A percentile compares a stretch with the other conserved stretches of the same genome.
phyloP scores from a whole-genome alignment of 2,888 invertebrate genomes.

The Pycnomerus fuliginosus region DNA sequence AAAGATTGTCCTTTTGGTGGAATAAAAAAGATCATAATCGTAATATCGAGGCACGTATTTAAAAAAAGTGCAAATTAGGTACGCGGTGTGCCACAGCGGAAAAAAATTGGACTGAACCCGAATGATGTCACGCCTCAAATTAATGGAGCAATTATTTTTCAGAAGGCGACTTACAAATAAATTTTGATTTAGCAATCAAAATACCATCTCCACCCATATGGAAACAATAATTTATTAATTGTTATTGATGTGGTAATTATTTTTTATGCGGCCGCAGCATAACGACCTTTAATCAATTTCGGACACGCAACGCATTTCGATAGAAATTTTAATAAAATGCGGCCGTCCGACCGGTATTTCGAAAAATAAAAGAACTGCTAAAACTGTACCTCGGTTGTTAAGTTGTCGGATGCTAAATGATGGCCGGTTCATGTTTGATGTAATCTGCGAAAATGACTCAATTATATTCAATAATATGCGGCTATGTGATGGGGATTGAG shows the following conservation, averaged over 20 bases:
- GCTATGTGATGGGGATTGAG: conserved; percentile 14
- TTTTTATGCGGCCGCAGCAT: conserved; percentile 11
- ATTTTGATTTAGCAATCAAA: too few relatives aligned
- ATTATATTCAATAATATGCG: conserved; percentile 25
- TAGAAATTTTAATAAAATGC: conserved; percentile 18
- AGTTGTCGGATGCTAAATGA: conserved; percentile 24
- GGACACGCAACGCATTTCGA: conserved; percentile 12
- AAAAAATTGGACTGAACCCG: too few relatives aligned
- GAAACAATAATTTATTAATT: conserved; percentile 16
- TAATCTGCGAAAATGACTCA: conserved; percentile 26
- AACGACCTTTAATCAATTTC: conserved; percentile 20
- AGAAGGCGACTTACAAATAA: too few relatives aligned
- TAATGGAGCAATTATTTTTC: too few relatives aligned
- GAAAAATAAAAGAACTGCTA: conserved; percentile 15
- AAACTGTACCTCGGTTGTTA: conserved; percentile 24
- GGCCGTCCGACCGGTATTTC: conserved; percentile 14
- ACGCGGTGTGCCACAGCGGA: too few relatives aligned
- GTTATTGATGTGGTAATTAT: conserved; percentile 17
- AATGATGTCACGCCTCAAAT: too few relatives aligned
- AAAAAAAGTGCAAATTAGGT: too few relatives aligned
- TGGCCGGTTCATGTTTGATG: conserved; percentile 25
- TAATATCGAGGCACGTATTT: too few relatives aligned
- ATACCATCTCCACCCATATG: too few relatives aligned
- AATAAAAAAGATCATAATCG: too few relatives aligned
- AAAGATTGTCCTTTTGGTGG: too few relatives aligned